Base-by-base conservation (phyloP, 2,888 invertebrate genomes). In the Podotricha telesiphe region DNA sequence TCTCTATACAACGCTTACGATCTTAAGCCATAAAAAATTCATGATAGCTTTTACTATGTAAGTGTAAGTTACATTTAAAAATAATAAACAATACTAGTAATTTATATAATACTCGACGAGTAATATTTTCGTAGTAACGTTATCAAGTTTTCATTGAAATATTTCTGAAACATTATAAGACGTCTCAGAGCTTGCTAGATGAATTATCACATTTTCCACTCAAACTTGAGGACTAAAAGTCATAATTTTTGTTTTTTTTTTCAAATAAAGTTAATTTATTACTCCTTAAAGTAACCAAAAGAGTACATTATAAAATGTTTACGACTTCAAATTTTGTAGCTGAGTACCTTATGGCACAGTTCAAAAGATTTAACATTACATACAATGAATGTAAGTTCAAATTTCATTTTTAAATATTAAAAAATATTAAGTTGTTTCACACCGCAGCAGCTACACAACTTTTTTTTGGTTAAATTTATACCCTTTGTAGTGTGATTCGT, bases 121-220 rank as follows among this genome's bases (percentile, higher is more conserved):
- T 47, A 47, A 47, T 47, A 17, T 47, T 47, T 17, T 17, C 17
- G 47, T 47, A 1, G 17, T 47, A 1, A 17, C 45, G 17, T 47
- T 47, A 7, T 17, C 8, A 15, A 47, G 17, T 47, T 47, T 47
- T 47, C 47, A 47, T 47, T 13, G 13, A 42, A 42, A 42, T 42
- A 42, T 42, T 42, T 47, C 17, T 55, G 11, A 17, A 34, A 53
- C 7, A 55, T 17, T 55, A 55, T 11, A 55, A n/a, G 34, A n/a
- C 34, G 5, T 55, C 53, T 55, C 17, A 55, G 34, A 55, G 34
- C 53, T 34, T 55, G 34, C 17, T 55, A 11, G n/a, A 34, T 55
- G 53, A 55, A 34, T 34, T 55, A 55, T 55, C 53, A n/a, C 53
- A 55, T 55, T 34, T 55, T 17, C 11, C 34, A 17, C 34, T 34